Evolutionary conservation across 2,888 invertebrate species (phyloP).

Genomic region (Leptinotarsa rubiginosa): DNA sequence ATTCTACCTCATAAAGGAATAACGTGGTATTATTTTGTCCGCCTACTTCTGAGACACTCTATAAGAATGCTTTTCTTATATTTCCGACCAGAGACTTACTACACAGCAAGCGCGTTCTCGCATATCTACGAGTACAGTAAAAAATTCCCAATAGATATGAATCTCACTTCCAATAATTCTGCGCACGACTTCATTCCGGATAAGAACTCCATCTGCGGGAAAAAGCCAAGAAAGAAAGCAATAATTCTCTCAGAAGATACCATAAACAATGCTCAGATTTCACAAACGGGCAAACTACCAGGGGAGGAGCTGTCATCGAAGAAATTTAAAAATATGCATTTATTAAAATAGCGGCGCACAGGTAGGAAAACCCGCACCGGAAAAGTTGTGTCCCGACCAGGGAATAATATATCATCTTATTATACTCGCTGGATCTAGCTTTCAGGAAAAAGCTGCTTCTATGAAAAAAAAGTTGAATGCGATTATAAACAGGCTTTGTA

Average conservation of each 20-base stretch:
- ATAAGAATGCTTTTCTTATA: not conserved
- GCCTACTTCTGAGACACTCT: no score
- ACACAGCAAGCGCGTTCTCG: not conserved
- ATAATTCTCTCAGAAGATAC: constrained; percentile 16
- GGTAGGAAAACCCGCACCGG: constrained; percentile 22
- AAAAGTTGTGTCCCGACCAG: constrained; percentile 33
- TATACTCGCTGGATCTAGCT: constrained; percentile 27
- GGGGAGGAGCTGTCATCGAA: constrained; percentile 37
- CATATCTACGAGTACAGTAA: not conserved
- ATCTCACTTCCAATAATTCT: not conserved
- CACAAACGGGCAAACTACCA: constrained; percentile 10
- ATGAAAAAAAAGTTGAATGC: not conserved
- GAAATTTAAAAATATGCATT: constrained; percentile 44
- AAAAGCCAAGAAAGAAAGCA: not conserved
- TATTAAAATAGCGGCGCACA: constrained; percentile 37
- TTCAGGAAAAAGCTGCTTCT: not conserved
- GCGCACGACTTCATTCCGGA: not conserved
- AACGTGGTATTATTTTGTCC: no score
- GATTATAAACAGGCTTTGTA: constrained; percentile 9
- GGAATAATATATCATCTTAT: constrained; percentile 42
- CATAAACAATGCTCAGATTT: constrained; percentile 28
- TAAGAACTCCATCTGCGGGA: not conserved
- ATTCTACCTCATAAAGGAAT: no score
- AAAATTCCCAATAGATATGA: constrained; percentile 1
- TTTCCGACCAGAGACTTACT: not conserved